Evolutionary conservation across 2,113 vertebrate genomes (phyloP).

Genomic region (Forbesichthys papilliferus): DNA sequence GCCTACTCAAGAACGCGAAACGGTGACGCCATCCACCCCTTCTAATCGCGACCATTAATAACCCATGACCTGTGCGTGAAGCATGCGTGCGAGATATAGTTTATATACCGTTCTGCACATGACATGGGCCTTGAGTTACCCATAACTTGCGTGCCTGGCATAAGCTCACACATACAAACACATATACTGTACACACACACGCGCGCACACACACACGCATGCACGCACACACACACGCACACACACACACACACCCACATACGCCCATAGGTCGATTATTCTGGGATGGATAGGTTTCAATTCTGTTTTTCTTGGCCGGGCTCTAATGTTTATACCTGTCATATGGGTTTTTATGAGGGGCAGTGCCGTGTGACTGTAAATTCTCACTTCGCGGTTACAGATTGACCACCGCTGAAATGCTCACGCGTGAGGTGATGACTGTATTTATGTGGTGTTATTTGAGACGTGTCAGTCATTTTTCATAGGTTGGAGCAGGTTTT

Average conservation of each 20-base stretch:
- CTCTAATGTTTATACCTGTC: slow-evolving; percentile 35
- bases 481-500: too few species aligned
- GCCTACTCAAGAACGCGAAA: too few species aligned
- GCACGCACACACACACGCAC: not conserved
- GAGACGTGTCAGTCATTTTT: not conserved
- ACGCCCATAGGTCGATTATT: slow-evolving; percentile 24
- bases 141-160: slow-evolving; percentile 38
- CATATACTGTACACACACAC: slow-evolving; percentile 5
- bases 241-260: not conserved
- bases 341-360: slow-evolving; percentile 2
- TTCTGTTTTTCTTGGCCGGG: slow-evolving; percentile 30
- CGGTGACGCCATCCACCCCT: too few species aligned
- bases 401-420: slow-evolving; percentile 21
- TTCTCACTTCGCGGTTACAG: slow-evolving; percentile 26
- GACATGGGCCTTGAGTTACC: slow-evolving; percentile 45
- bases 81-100: slow-evolving; percentile 35
- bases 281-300: slow-evolving; percentile 23
- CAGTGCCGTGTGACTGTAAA: slow-evolving; percentile 17
- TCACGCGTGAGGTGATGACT: not conserved
- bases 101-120: slow-evolving; percentile 12
- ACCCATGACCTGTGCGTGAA: not conserved
- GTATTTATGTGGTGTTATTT: not conserved
- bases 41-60: not conserved
- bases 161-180: slow-evolving; percentile 30
- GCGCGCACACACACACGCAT: not conserved